Percentiles rank a stretch among this genome's conserved stretches.
Conservation (phyloP, 1,140 invertebrate genomes). For the Lepidurus packardi region DNA sequence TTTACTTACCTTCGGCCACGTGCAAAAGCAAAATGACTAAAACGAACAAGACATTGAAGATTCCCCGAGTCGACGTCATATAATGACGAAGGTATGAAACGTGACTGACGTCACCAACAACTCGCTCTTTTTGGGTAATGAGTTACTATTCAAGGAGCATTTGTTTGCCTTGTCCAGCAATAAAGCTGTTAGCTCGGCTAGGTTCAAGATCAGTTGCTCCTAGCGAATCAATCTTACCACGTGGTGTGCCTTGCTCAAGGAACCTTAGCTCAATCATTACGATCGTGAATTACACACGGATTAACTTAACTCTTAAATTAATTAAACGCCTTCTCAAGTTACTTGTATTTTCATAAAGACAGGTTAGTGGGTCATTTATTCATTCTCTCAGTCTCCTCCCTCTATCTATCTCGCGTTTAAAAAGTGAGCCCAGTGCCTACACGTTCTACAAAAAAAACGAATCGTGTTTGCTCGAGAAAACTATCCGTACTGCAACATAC, state of each 20-base stretch:
- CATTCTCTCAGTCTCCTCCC: background rate
- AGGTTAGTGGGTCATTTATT: constrained; percentile 18
- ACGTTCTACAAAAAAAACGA: no score
- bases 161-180: background rate
- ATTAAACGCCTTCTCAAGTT: background rate
- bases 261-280: background rate
- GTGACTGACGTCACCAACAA: background rate
- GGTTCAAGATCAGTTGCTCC: constrained; percentile 14
- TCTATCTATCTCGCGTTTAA: background rate
- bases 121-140: background rate
- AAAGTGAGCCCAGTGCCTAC: background rate
- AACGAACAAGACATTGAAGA: background rate
- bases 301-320: no score
- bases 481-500: no score
- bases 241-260: background rate
- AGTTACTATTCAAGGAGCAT: background rate
- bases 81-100: background rate
- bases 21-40: background rate
- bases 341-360: background rate
- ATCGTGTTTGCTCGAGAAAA: no score
- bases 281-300: background rate
- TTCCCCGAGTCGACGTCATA: background rate
- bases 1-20: background rate
- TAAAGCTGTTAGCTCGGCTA: background rate
- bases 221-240: background rate